These are phyloP conservation scores for Ibidorhyncha struthersii DNA, from an alignment of 2,113 vertebrate genomes.

Conservation along the genomic window DNA sequence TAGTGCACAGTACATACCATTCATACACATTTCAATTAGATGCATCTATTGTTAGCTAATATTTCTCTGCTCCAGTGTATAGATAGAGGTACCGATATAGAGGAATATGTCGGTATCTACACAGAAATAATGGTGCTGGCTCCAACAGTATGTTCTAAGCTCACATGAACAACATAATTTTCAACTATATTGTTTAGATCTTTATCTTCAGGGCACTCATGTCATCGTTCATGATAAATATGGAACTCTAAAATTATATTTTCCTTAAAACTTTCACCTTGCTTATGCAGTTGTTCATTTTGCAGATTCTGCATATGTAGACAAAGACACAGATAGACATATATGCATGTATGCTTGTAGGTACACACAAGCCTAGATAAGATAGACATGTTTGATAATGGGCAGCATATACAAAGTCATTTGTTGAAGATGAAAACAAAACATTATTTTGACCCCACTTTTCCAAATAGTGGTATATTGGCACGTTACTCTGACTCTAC, in stretches of 20 bases:
- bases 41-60: constrained; percentile 67
- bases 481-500: not conserved
- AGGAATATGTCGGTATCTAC: not conserved
- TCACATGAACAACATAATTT: not conserved
- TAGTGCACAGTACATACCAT: constrained; percentile 70
- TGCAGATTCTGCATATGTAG: not conserved
- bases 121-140: not conserved
- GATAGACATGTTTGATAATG: not conserved
- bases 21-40: constrained; percentile 78
- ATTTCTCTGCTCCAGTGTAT: constrained; percentile 53
- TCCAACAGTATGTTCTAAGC: constrained; percentile 7
- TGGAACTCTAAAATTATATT: not conserved
- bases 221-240: not conserved
- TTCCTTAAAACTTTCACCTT: not conserved
- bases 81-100: constrained; percentile 16
- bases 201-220: not conserved
- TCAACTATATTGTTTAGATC: not conserved
- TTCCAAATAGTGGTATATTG: not conserved
- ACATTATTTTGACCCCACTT: not conserved
- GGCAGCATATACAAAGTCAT: not conserved
- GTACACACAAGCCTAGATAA: not conserved
- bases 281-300: not conserved
- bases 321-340: not conserved
- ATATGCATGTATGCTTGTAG: not conserved
- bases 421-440: not conserved